These are phyloP conservation scores for Sclerodermus sp. DNA, from an alignment of 2,888 invertebrate species.

Conservation along the genomic window DNA sequence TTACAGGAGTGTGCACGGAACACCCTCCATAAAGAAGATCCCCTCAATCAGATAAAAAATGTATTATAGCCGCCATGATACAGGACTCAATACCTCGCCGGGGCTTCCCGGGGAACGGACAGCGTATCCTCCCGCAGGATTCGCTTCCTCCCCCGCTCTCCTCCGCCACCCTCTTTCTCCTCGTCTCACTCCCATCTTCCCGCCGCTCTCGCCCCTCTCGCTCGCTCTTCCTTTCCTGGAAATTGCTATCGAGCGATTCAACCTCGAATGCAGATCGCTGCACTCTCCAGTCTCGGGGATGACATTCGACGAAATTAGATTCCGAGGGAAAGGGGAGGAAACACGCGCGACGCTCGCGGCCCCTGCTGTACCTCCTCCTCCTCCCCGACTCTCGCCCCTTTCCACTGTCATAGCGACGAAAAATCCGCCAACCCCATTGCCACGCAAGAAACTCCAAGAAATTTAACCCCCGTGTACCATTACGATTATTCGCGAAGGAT, in stretches of 20 bases:
- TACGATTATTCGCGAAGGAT: background rate
- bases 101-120: slow-evolving; percentile 39
- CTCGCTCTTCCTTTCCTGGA: slow-evolving; percentile 24
- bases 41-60: slow-evolving; percentile 59
- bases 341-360: slow-evolving; percentile 20
- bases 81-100: slow-evolving; percentile 55
- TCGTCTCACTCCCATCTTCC: slow-evolving; percentile 7
- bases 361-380: slow-evolving; percentile 12
- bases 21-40: slow-evolving; percentile 56
- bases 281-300: slow-evolving; percentile 36
- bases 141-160: slow-evolving; percentile 17
- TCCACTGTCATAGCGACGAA: background rate
- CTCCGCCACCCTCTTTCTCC: slow-evolving; percentile 9
- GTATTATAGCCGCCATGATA: slow-evolving; percentile 58
- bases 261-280: slow-evolving; percentile 40
- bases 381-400: slow-evolving; percentile 10
- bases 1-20: slow-evolving; percentile 33
- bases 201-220: slow-evolving; percentile 11
- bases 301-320: slow-evolving; percentile 48
- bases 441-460: no score
- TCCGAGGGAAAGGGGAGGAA: slow-evolving; percentile 37
- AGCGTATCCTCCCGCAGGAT: slow-evolving; percentile 37
- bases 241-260: slow-evolving; percentile 42
- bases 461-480: background rate
- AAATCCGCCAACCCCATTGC: no score